Evolutionary conservation across 2,797 vertebrate species (phyloP).

Genomic region (Melanotaenia nigrans): DNA sequence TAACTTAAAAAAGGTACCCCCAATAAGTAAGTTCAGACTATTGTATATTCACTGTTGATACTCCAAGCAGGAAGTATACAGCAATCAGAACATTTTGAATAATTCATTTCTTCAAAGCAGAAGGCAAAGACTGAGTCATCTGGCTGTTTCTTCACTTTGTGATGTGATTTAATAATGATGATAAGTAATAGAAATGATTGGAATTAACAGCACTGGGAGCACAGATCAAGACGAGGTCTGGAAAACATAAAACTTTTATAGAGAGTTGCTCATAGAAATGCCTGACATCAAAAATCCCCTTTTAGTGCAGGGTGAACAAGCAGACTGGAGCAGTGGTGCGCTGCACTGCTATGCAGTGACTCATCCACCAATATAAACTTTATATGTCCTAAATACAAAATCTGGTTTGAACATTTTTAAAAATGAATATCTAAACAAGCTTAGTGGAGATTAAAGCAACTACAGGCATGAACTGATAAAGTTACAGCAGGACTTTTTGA

Average conservation of each 20-base stretch:
- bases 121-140: neutral
- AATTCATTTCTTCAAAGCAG: neutral
- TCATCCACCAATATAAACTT: neutral
- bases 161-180: slow-evolving; percentile 1
- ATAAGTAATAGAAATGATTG: neutral
- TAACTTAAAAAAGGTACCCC: neutral
- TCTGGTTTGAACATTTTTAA: too few relatives aligned
- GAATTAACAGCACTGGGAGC: too few relatives aligned
- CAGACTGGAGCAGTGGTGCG: too few relatives aligned
- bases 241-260: neutral
- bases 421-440: too few relatives aligned
- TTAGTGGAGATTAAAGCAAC: too few relatives aligned
- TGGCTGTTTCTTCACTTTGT: slow-evolving; percentile 1
- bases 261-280: neutral
- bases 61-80: neutral
- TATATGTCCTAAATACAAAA: too few relatives aligned
- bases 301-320: neutral
- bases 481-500: neutral
- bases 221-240: neutral
- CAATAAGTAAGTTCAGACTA: neutral
- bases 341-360: neutral
- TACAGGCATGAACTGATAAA: too few relatives aligned
- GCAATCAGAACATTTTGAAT: neutral
- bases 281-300: neutral
- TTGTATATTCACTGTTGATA: neutral